A percentile compares a stretch with the other conserved stretches of the same genome.
Evolutionary conservation across 35 echinoderm and acorn worm genomes (phyloP).

Genomic region (Acanthaster planci): DNA sequence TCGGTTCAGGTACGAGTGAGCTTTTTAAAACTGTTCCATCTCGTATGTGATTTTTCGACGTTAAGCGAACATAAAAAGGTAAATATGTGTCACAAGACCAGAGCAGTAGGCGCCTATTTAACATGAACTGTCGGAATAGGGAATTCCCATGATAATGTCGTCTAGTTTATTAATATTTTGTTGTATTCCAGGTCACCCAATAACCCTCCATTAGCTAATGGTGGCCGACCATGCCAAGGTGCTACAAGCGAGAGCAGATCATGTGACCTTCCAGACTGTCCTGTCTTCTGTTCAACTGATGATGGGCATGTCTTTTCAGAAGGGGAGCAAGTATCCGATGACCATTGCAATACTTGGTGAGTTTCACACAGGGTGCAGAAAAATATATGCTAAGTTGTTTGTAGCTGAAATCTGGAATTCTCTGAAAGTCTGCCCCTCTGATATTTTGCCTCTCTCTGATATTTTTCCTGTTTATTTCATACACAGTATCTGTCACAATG

Average conservation of each 20-base stretch:
- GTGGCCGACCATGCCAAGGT: constrained; percentile 62
- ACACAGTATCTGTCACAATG: background rate
- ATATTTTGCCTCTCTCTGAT: background rate
- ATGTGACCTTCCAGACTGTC: constrained; percentile 35
- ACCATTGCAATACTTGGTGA: constrained; percentile 1
- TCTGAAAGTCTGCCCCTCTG: too few species aligned
- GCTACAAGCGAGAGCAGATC: constrained; percentile 15
- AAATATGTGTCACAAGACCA: too few species aligned
- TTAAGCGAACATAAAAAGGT: too few species aligned
- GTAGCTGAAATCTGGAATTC: too few species aligned
- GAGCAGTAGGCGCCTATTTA: too few species aligned
- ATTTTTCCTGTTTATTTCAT: background rate
- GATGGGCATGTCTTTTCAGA: background rate
- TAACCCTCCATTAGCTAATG: constrained; percentile 53
- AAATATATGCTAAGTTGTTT: too few species aligned
- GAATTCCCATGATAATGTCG: too few species aligned
- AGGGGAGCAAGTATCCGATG: background rate
- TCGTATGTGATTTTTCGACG: too few species aligned
- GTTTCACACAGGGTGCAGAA: too few species aligned
- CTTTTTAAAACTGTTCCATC: too few species aligned
- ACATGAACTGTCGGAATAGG: too few species aligned
- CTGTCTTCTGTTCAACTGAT: constrained; percentile 12
- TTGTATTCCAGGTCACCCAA: constrained; percentile 48
- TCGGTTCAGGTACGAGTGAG: constrained; percentile 89
- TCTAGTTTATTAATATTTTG: background rate